Evolutionary conservation across 2,113 vertebrate genomes (phyloP).

Genomic region (Cercocebus atys): DNA sequence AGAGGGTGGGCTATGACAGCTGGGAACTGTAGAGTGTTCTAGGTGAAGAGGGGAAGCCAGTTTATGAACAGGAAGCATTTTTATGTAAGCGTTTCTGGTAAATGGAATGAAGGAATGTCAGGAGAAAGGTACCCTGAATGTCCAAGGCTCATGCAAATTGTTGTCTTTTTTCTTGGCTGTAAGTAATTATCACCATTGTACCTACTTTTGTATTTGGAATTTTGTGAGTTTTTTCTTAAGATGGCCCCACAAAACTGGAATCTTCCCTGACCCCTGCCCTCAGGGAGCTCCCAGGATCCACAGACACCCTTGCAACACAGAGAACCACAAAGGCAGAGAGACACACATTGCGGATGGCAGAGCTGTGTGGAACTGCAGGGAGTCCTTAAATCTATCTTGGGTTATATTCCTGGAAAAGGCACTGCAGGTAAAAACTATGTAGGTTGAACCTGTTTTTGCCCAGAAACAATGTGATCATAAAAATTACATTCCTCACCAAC

Average conservation of each 20-base stretch:
- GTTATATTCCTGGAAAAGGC: conserved; percentile 49
- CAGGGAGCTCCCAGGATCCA: background rate
- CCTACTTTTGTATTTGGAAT: background rate
- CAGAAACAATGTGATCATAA: conserved; percentile 31
- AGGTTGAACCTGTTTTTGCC: conserved; percentile 45
- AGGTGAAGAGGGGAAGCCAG: background rate
- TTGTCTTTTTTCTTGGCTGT: background rate
- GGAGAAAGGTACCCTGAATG: background rate
- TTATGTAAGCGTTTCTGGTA: background rate
- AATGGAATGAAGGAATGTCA: background rate
- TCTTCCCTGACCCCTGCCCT: background rate
- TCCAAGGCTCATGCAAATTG: background rate
- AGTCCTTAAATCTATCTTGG: background rate
- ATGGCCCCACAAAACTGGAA: too few species aligned
- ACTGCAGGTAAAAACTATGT: conserved; percentile 35
- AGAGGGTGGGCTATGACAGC: background rate
- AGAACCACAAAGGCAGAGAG: background rate
- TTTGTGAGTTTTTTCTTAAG: conserved; percentile 1
- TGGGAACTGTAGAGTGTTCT: background rate
- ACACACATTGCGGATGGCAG: background rate
- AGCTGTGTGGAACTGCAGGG: background rate
- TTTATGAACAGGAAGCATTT: background rate
- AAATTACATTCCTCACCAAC: conserved; percentile 40
- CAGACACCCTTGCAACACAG: background rate
- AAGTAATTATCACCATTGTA: background rate